Percentiles rank a stretch among this genome's conserved stretches.
Evolutionary conservation across 2,797 vertebrate species (phyloP).

Genomic region (Heterohyrax brucei): DNA sequence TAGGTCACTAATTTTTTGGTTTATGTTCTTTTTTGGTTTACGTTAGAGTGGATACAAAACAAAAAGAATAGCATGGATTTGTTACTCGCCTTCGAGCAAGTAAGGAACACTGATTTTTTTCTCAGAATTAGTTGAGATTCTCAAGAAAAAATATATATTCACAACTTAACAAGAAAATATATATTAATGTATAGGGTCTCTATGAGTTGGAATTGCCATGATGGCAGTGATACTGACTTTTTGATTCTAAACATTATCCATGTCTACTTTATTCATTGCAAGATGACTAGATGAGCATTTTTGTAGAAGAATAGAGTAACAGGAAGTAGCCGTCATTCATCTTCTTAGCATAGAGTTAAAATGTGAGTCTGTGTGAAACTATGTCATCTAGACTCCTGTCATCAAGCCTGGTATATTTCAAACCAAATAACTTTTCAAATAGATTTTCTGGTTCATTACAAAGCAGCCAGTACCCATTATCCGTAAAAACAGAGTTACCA

Average conservation of each 20-base stretch:
- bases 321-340: neutral
- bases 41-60: neutral
- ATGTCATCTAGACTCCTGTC: neutral
- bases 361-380: neutral
- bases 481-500: neutral
- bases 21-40: neutral
- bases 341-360: neutral
- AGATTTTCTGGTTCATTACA: neutral
- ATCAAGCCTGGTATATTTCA: neutral
- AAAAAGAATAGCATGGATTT: slow-evolving; percentile 1
- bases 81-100: neutral
- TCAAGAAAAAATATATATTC: neutral
- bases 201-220: no score
- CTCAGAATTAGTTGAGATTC: slow-evolving; percentile 9
- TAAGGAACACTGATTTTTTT: slow-evolving; percentile 6
- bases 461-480: neutral
- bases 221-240: no score
- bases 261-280: neutral
- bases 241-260: neutral
- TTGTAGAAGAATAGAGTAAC: neutral
- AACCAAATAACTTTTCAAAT: neutral
- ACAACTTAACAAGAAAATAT: neutral
- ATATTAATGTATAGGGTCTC: neutral
- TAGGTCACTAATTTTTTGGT: neutral
- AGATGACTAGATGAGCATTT: neutral